Percentiles rank a stretch among this genome's conserved stretches.
Evolutionary conservation across 2,888 invertebrate genomes (phyloP).

Genomic region (Harpalus rubripes): DNA sequence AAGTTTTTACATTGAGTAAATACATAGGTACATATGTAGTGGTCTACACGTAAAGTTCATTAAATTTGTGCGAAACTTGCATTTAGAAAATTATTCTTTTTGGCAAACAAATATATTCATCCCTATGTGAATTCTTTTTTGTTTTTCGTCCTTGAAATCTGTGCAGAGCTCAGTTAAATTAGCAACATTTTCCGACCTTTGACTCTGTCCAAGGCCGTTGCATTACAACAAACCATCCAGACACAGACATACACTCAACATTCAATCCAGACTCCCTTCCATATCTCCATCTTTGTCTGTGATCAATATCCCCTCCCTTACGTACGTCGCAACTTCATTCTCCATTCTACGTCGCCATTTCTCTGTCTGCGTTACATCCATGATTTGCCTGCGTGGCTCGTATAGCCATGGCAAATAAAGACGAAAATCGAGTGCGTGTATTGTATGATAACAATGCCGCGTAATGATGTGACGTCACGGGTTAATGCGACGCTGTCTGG

Average conservation of each 20-base stretch:
- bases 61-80: no score
- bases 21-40: no score
- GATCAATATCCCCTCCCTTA: constrained; percentile 52
- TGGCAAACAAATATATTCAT: not conserved
- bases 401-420: not conserved
- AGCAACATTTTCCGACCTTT: not conserved
- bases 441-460: constrained; percentile 53
- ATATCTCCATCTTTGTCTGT: not conserved
- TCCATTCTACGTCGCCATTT: constrained; percentile 51
- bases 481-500: constrained; percentile 61
- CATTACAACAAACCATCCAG: not conserved
- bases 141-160: not conserved
- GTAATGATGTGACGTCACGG: constrained; percentile 65
- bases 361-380: constrained; percentile 49
- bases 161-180: not conserved
- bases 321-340: constrained; percentile 32
- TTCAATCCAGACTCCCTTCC: constrained; percentile 31
- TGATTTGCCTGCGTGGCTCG: constrained; percentile 30
- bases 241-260: constrained; percentile 13
- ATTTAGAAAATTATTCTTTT: no score
- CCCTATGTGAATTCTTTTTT: not conserved
- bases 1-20: no score
- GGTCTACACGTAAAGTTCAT: no score
- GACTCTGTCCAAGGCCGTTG: not conserved
- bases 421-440: constrained; percentile 13